Conservation (phyloP, 2,888 invertebrate species). For the Torymus texanus region DNA sequence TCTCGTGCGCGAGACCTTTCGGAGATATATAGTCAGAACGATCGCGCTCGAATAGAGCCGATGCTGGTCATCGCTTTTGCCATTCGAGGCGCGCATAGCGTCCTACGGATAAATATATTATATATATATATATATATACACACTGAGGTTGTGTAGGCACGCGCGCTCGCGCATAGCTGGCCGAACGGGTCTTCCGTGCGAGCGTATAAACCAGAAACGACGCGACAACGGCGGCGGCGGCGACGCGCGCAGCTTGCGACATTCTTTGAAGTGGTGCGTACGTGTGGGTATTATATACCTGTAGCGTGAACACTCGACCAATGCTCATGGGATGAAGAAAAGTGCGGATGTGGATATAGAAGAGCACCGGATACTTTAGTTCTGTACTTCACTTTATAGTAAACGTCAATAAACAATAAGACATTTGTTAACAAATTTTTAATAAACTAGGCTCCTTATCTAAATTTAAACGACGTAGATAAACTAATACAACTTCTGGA, state of each 20-base stretch:
- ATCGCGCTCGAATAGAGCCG: background rate
- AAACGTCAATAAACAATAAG: too few relatives aligned
- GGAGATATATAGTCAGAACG: background rate
- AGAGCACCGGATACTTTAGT: too few relatives aligned
- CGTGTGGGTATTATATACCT: background rate
- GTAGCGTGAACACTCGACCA: background rate
- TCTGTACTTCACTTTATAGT: too few relatives aligned
- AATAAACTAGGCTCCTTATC: too few relatives aligned
- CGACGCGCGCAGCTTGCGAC: slow-evolving; percentile 30
- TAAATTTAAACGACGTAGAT: too few relatives aligned
- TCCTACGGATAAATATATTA: too few relatives aligned
- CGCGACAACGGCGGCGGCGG: too few relatives aligned
- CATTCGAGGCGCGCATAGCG: slow-evolving; percentile 1
- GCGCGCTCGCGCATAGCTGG: slow-evolving; percentile 19
- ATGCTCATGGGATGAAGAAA: too few relatives aligned
- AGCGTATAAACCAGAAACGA: slow-evolving; percentile 47
- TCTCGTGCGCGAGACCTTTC: background rate
- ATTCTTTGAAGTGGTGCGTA: slow-evolving; percentile 21
- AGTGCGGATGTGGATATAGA: too few relatives aligned
- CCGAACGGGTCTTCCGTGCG: slow-evolving; percentile 45
- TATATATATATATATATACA: too few relatives aligned
- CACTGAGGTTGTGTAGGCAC: background rate
- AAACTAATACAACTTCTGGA: too few relatives aligned
- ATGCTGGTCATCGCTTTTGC: slow-evolving; percentile 15
- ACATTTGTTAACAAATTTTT: too few relatives aligned